phyloP scores from a whole-genome alignment of 1,140 invertebrate genomes.

The Rhopalosiphum maidis region DNA sequence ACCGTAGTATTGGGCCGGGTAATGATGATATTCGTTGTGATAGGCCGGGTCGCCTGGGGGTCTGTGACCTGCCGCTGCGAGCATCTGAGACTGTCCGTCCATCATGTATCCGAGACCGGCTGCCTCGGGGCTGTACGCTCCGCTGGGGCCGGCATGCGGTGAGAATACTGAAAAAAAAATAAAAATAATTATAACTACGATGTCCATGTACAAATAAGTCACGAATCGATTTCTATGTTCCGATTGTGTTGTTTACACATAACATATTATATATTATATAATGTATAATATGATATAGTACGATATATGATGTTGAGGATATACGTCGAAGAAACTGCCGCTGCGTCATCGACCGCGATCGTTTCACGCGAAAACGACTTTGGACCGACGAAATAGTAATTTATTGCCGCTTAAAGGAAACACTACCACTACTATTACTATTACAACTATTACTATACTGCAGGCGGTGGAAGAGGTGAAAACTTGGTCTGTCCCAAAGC shows the following conservation, averaged over 20 bases:
- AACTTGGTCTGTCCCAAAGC: slow-evolving; percentile 9
- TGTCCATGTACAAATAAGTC: not conserved
- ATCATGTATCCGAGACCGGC: slow-evolving; percentile 93
- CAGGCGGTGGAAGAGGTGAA: not conserved
- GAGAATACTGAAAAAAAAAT: slow-evolving; percentile 76
- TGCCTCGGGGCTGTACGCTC: slow-evolving; percentile 92
- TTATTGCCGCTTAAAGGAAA: slow-evolving; percentile 45
- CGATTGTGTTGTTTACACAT: not conserved
- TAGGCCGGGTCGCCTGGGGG: slow-evolving; percentile 87
- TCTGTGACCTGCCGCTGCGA: slow-evolving; percentile 72
- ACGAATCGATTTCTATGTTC: not conserved
- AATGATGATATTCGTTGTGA: slow-evolving; percentile 86
- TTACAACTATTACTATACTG: not conserved
- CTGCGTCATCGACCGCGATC: not conserved
- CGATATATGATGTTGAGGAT: not conserved
- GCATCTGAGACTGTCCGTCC: slow-evolving; percentile 92
- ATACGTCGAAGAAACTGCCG: not conserved
- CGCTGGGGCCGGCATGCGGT: slow-evolving; percentile 89
- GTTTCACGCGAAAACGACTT: slow-evolving; percentile 33
- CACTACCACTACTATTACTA: not conserved
- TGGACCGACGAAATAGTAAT: slow-evolving; percentile 34
- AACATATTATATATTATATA: not conserved
- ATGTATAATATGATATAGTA: not conserved
- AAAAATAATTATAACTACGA: not conserved
- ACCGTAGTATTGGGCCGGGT: slow-evolving; percentile 88